Conservation (phyloP, 2,113 vertebrate genomes). For the Tiliqua scincoides region DNA sequence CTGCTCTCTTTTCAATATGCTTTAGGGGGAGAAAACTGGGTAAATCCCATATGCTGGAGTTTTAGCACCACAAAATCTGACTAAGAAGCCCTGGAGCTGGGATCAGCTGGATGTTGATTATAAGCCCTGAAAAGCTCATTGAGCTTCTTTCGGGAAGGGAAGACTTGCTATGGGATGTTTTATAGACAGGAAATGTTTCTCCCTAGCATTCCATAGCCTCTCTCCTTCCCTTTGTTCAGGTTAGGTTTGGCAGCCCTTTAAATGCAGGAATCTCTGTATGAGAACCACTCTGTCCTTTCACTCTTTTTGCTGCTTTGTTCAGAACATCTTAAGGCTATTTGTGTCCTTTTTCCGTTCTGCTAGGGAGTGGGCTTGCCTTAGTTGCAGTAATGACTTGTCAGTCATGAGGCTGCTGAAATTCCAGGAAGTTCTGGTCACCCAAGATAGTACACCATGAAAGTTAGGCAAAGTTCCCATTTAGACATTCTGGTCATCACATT, state of each 20-base stretch:
- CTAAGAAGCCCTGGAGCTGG: constrained; percentile 1
- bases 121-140: constrained; percentile 5
- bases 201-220: neutral
- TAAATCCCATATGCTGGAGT: neutral
- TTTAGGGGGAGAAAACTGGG: neutral
- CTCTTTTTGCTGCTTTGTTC: neutral
- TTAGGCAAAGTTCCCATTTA: no score
- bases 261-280: neutral
- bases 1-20: neutral
- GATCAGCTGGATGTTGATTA: constrained; percentile 14
- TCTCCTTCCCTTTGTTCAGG: neutral
- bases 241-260: neutral
- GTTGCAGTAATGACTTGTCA: neutral
- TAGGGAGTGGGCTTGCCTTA: neutral
- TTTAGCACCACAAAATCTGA: constrained; percentile 7
- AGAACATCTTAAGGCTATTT: neutral
- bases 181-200: neutral
- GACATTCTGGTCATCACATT: no score
- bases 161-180: neutral
- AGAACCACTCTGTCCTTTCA: neutral
- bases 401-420: neutral
- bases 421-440: neutral
- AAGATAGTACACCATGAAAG: neutral
- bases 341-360: neutral
- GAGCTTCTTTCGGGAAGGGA: neutral